Evolutionary conservation across 2,797 vertebrate genomes (phyloP).

Genomic region (Emys orbicularis): DNA sequence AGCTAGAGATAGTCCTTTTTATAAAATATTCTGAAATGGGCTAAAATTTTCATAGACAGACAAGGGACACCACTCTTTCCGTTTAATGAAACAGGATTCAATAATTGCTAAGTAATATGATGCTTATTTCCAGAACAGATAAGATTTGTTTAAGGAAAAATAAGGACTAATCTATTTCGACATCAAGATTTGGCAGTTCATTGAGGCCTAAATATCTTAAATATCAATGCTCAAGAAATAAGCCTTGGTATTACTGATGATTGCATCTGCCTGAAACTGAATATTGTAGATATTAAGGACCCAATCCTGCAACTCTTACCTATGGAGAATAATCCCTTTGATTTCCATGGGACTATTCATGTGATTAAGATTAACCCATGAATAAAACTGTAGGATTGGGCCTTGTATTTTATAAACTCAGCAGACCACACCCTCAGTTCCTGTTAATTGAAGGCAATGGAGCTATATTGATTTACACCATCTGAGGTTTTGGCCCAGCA

Average conservation of each 20-base stretch:
- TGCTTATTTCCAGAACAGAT: not conserved
- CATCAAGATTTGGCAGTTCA: slow-evolving; percentile 7
- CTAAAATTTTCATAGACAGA: not conserved
- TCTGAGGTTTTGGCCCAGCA: not conserved
- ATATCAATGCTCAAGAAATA: not conserved
- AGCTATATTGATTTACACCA: slow-evolving; percentile 27
- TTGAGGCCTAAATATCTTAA: slow-evolving; percentile 22
- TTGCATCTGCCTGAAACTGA: not conserved
- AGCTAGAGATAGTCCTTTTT: not conserved
- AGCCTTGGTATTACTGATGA: not conserved
- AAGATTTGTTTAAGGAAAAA: slow-evolving; percentile 29
- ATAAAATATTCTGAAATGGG: not conserved
- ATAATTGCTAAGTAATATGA: not conserved
- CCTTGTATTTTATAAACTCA: not conserved
- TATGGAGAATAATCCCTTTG: not conserved
- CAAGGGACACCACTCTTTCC: not conserved
- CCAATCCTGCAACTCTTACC: not conserved
- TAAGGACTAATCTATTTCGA: slow-evolving; percentile 3
- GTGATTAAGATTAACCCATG: not conserved
- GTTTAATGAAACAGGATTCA: not conserved
- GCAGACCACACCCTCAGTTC: not conserved
- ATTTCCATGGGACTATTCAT: not conserved
- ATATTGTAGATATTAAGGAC: not conserved
- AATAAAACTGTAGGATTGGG: not conserved
- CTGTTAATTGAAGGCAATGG: not conserved